Evolutionary conservation across 2,888 invertebrate species (phyloP).

Genomic region (Agapostemon virescens): DNA sequence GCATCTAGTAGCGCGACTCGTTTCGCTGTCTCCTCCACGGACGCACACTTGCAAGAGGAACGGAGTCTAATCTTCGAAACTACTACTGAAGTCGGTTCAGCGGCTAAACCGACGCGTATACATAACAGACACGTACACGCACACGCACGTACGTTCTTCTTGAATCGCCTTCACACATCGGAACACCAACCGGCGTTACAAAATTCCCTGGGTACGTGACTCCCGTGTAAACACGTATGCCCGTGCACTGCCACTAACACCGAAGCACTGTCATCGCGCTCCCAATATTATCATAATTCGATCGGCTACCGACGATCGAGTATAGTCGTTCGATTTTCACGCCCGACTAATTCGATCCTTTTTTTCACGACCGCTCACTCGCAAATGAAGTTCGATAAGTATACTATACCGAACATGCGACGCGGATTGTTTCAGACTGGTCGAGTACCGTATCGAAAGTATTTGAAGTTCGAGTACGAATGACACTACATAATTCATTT

Average conservation of each 20-base stretch:
- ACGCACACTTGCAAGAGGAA: neutral
- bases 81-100: conserved; percentile 11
- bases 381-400: neutral
- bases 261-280: neutral
- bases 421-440: neutral
- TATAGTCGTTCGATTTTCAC: conserved; percentile 30
- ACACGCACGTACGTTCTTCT: conserved; percentile 3
- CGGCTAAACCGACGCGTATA: neutral
- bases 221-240: conserved; percentile 16
- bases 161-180: neutral
- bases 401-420: neutral
- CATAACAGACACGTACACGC: no score
- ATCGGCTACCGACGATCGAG: conserved; percentile 17
- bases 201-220: neutral
- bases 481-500: neutral
- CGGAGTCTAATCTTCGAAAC: conserved; percentile 6
- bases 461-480: neutral
- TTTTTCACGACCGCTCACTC: neutral
- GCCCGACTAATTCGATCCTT: conserved; percentile 31
- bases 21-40: neutral
- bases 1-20: neutral
- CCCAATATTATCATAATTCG: conserved; percentile 24
- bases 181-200: conserved; percentile 4
- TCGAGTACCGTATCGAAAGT: neutral
- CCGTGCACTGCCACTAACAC: neutral